Evolutionary conservation across 2,888 invertebrate genomes (phyloP), one percentile per base, ranked within the genome.

Genomic region (Cynaeus angustus): DNA sequence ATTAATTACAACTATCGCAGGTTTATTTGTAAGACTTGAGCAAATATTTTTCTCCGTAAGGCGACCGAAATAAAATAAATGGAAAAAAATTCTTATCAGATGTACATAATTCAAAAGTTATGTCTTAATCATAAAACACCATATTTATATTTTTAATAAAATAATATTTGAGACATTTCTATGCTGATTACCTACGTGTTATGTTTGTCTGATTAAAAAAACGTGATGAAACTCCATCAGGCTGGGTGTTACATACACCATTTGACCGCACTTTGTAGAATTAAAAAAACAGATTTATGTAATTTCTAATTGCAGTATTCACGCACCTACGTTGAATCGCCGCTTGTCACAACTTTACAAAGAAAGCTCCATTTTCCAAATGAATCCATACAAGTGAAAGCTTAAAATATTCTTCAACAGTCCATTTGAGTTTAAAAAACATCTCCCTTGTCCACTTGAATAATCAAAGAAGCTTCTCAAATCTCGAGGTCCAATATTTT

Each of bases 391-490:
- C 46, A 55, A 56, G 37, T 16, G 28, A 30, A 26, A 50, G 50
- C 21, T 62, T 37, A 13, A 33, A 55, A 50, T 46, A 46, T 61
- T 33, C 46, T 58, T 28, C 46, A 16, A 16, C 30, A 59, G 59
- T 59, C 59, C 46, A 59, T 59, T 59, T 56, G 21, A 56, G 41
- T 56, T 56, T 38, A n/a, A n/a, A 55, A 56, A 56, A 41, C 55
- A 41, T 59, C 45, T 45, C 46, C 9, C 3, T 37, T 45, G 59
- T 59, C 59, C 59, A 59, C 59, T 59, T 33, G 59, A 59, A 45
- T 59, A 59, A 45, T 59, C 61, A 48, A 61, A 46, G 61, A 16
- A 26, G 43, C 53, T 43, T 6, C 12, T 21, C 16, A 43, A 58
- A 43, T 16, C 38, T 61, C 37, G n/a, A n/a, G 4, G 7, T 10